A percentile compares a stretch with the other conserved stretches of the same genome.
Conservation (phyloP, 2,797 vertebrate genomes). For the Synanceia verrucosa region DNA sequence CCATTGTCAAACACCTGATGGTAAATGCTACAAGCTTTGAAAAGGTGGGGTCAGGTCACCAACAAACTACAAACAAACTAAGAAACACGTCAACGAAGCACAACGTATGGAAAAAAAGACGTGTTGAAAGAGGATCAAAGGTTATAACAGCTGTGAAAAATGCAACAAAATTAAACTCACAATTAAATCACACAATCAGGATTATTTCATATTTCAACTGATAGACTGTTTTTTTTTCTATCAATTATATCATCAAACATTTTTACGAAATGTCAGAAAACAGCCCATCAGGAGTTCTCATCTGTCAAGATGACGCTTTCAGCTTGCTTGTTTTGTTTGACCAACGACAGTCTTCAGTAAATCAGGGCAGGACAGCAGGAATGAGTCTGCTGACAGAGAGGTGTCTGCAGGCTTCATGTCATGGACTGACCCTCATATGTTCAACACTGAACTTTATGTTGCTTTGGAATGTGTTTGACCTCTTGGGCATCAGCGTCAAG, state of each 20-base stretch:
- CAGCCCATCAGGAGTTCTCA: neutral
- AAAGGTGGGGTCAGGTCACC: slow-evolving; percentile 37
- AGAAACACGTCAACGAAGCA: slow-evolving; percentile 16
- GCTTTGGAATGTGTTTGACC: slow-evolving; percentile 71
- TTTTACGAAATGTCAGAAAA: neutral
- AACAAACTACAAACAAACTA: slow-evolving; percentile 45
- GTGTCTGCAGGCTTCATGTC: slow-evolving; percentile 60
- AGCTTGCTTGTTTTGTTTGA: neutral
- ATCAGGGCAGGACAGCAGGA: slow-evolving; percentile 56
- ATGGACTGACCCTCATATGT: slow-evolving; percentile 66
- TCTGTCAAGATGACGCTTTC: neutral
- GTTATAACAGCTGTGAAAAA: neutral
- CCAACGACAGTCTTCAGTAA: no score
- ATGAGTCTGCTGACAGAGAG: slow-evolving; percentile 44
- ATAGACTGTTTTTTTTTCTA: neutral
- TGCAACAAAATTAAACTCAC: neutral
- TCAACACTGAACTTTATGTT: slow-evolving; percentile 62
- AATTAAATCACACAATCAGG: neutral
- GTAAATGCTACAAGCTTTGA: slow-evolving; percentile 4
- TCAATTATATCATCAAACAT: neutral
- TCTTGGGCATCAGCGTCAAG: slow-evolving; percentile 39
- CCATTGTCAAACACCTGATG: slow-evolving; percentile 9
- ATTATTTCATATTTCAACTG: neutral
- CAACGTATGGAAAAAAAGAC: neutral
- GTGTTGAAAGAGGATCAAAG: slow-evolving; percentile 20